Conservation (phyloP, 2,797 vertebrate genomes). For the Dallia pectoralis region DNA sequence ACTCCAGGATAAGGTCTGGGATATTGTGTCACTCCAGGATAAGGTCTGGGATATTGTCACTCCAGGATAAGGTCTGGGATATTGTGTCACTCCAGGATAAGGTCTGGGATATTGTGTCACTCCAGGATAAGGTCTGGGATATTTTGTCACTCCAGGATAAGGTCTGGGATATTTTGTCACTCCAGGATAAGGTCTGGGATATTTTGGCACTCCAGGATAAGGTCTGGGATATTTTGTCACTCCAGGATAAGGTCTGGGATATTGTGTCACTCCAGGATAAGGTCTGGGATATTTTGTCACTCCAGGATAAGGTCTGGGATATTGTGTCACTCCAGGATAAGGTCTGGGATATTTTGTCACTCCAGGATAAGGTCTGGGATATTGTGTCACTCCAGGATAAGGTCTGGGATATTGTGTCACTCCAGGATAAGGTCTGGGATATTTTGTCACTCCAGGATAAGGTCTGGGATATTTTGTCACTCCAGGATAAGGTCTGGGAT, state of each 20-base stretch:
- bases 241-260: neutral
- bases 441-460: neutral
- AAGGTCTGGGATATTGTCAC: neutral
- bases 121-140: too few relatives aligned
- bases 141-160: neutral
- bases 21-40: neutral
- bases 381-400: neutral
- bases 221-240: neutral
- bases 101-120: neutral
- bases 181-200: neutral
- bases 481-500: too few relatives aligned
- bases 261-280: too few relatives aligned
- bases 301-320: neutral
- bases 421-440: too few relatives aligned
- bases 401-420: neutral
- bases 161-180: neutral
- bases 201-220: too few relatives aligned
- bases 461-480: neutral
- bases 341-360: neutral
- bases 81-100: neutral
- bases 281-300: neutral
- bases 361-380: neutral
- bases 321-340: too few relatives aligned
- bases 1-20: neutral
- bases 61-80: neutral